Percentiles rank a stretch among this genome's conserved stretches.
Conservation (phyloP, 2,113 vertebrate genomes). For the Sorex araneus region DNA sequence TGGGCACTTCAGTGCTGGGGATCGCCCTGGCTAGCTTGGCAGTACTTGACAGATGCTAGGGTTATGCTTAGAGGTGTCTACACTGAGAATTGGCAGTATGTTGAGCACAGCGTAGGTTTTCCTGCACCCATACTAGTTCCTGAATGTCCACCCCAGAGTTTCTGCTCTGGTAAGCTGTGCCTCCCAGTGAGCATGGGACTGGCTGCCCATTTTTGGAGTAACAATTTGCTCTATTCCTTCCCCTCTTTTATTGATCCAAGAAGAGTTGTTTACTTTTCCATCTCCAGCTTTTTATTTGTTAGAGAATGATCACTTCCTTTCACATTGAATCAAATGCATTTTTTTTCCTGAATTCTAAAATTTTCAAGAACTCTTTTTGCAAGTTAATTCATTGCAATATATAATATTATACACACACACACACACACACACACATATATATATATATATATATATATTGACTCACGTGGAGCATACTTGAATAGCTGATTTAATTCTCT, state of each 20-base stretch:
- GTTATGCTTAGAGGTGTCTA: background rate
- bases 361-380: background rate
- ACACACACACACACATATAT: too few relatives aligned
- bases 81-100: background rate
- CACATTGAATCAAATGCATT: background rate
- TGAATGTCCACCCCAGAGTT: background rate
- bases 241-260: background rate
- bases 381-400: background rate
- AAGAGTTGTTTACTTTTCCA: background rate
- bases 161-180: background rate
- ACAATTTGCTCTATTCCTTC: background rate
- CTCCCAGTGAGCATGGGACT: background rate
- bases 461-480: background rate
- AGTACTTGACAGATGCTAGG: too few relatives aligned
- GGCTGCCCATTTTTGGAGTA: background rate
- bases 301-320: background rate
- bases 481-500: background rate
- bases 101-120: background rate
- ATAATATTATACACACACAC: too few relatives aligned
- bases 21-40: too few relatives aligned
- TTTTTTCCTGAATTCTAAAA: conserved; percentile 6
- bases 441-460: too few relatives aligned
- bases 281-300: background rate
- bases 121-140: background rate
- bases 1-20: too few relatives aligned